phyloP scores from a whole-genome alignment of 2,888 invertebrate species.

The Stomorhina lunata region DNA sequence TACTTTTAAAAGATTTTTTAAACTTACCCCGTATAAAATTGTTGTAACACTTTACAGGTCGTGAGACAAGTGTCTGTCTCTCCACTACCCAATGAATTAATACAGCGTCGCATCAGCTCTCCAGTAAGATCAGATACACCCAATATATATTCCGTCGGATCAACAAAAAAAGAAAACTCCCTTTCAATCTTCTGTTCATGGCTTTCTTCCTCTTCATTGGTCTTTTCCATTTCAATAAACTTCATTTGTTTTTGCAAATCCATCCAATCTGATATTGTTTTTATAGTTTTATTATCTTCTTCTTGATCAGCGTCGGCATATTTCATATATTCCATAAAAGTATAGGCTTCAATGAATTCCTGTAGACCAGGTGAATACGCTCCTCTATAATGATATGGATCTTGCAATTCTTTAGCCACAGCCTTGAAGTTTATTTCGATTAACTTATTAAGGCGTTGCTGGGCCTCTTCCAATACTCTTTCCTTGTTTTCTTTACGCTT shows the following conservation, averaged over 20 bases:
- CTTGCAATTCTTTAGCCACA: constrained; percentile 89
- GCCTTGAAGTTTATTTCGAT: constrained; percentile 81
- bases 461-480: constrained; percentile 83
- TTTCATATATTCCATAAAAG: constrained; percentile 85
- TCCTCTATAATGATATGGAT: constrained; percentile 85
- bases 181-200: constrained; percentile 38
- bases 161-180: constrained; percentile 74
- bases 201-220: not conserved
- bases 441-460: constrained; percentile 84
- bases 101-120: constrained; percentile 93
- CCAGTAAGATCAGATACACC: constrained; percentile 94
- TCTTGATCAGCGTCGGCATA: constrained; percentile 73
- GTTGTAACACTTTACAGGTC: constrained; percentile 86
- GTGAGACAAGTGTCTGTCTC: constrained; percentile 86
- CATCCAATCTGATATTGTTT: constrained; percentile 82
- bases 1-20: too few species aligned
- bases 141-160: constrained; percentile 84
- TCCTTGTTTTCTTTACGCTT: constrained; percentile 82
- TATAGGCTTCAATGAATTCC: constrained; percentile 92
- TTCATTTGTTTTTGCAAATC: constrained; percentile 82
- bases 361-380: constrained; percentile 86
- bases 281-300: constrained; percentile 74
- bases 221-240: constrained; percentile 72
- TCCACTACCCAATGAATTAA: constrained; percentile 89
- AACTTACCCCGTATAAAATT: constrained; percentile 76